Evolutionary conservation across 2,113 vertebrate species (phyloP).

Genomic region (Gymnarchus niloticus): DNA sequence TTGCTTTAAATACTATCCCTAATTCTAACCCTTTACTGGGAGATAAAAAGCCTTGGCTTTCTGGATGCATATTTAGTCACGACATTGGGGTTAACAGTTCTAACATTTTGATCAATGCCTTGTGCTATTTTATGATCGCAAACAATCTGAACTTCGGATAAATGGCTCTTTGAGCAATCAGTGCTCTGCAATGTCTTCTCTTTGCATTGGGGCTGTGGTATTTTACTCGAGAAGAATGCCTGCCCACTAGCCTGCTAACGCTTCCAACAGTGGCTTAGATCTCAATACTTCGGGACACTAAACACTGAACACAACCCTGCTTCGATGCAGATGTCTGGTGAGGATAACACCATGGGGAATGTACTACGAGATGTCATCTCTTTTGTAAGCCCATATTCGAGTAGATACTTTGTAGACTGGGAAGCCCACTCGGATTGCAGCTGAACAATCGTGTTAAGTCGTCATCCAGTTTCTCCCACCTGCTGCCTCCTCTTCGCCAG

Average conservation of each 20-base stretch:
- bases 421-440: neutral
- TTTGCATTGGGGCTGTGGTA: neutral
- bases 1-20: too few relatives aligned
- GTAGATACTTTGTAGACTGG: neutral
- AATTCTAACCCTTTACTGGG: neutral
- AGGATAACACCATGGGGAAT: neutral
- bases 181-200: neutral
- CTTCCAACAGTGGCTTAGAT: neutral
- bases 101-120: neutral
- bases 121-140: neutral
- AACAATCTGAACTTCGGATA: neutral
- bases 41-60: neutral
- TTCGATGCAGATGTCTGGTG: neutral
- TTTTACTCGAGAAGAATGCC: neutral
- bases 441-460: neutral
- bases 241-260: neutral
- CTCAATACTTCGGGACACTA: neutral
- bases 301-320: neutral
- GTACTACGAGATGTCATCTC: neutral
- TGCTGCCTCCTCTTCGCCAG: neutral
- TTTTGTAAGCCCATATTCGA: neutral
- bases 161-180: neutral
- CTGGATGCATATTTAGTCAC: neutral
- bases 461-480: neutral
- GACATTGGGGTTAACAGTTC: neutral